Evolutionary conservation across 2,797 vertebrate genomes (phyloP), one percentile per base, ranked within the genome.

Genomic region (Smutsia temminckii): DNA sequence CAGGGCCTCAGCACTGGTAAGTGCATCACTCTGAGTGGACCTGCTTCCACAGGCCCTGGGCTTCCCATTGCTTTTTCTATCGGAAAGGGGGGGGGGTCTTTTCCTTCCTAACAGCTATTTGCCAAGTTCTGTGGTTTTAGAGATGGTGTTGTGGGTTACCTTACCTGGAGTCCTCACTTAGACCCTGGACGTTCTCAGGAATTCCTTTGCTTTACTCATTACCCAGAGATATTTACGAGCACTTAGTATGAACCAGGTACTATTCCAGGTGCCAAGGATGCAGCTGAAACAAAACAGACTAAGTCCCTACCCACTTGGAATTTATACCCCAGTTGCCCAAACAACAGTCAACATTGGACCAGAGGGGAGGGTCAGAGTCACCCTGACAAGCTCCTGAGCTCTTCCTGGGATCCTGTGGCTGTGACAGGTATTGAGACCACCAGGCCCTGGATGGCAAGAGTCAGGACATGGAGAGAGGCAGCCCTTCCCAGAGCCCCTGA

Each of bases 271-370:
- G 32, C 32, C 37, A 23, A n/a, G 66, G 37, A 18, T 0, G 0
- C 51, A 85, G 51, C 53, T 8, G 11, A 84, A 40, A 27, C 11
- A 11, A 2, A 37, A 20, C 27, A 53, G 64, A 27, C 17, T 11
- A 20, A 11, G 27, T 66, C 18, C 51, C 32, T 0, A 0, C n/a
- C 69, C 0, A 0, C 32, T 0, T n/a, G 74, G 46, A 11, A 20
- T 40, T 66, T 17, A 14, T 14, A 3, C 20, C 18, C 16, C 34
- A 9, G 34, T 4, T 5, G 21, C 20, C 57, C 32, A 32, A 11
- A 46, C 46, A 46, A 12, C 46, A 11, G 46, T 46, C 46, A 46
- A 46, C 46, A 46, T 46, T 46, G 46, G 10, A 10, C 46, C 72
- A n/a, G 46, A 21, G 59, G 32, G 72, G 61, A 51, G 7, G 23